Conservation (phyloP, 2,797 vertebrate genomes). For the Cynopterus sphinx region DNA sequence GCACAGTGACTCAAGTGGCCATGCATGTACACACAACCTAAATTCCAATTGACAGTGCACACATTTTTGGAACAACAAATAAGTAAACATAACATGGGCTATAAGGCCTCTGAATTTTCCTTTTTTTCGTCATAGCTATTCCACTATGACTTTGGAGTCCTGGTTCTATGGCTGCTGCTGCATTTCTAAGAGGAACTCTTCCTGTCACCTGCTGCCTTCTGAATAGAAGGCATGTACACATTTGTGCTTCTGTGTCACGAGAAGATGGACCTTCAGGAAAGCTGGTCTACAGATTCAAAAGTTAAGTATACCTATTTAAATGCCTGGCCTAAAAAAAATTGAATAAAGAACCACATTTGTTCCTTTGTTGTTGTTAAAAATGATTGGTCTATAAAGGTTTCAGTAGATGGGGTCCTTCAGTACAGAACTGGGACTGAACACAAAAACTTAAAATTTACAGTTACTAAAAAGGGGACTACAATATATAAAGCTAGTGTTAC, state of each 20-base stretch:
- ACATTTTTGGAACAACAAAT: constrained; percentile 52
- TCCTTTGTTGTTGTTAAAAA: constrained; percentile 71
- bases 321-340: constrained; percentile 56
- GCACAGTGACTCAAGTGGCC: background rate
- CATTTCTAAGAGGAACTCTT: background rate
- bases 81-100: background rate
- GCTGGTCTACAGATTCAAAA: constrained; percentile 45
- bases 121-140: background rate
- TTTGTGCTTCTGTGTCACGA: constrained; percentile 58
- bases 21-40: background rate
- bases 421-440: constrained; percentile 22
- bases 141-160: background rate
- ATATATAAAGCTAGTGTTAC: constrained; percentile 63
- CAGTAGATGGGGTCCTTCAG: background rate
- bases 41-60: constrained; percentile 61
- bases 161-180: constrained; percentile 16
- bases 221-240: background rate
- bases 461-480: constrained; percentile 52
- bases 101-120: constrained; percentile 19
- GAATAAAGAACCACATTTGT: constrained; percentile 28
- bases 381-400: constrained; percentile 46
- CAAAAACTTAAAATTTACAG: background rate
- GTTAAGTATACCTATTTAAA: constrained; percentile 24
- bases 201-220: background rate
- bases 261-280: constrained; percentile 55